Conservation (phyloP, 2,797 vertebrate genomes). For the Semaprochilodus insignis region DNA sequence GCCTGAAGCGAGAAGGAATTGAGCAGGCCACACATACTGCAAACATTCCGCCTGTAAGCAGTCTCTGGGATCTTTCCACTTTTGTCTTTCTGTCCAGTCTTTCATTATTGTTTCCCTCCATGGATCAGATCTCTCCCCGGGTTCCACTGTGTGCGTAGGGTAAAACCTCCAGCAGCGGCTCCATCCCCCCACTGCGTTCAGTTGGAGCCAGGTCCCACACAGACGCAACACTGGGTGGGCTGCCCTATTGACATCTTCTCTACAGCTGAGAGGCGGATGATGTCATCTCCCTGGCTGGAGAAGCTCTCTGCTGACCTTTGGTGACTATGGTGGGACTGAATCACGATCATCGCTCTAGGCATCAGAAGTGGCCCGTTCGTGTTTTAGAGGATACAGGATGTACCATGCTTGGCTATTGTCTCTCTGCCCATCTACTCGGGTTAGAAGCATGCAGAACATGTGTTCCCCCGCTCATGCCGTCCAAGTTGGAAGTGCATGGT, state of each 20-base stretch:
- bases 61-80: slow-evolving; percentile 10
- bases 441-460: slow-evolving; percentile 65
- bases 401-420: slow-evolving; percentile 32
- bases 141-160: neutral
- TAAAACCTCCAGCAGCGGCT: slow-evolving; percentile 5
- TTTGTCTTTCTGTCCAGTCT: slow-evolving; percentile 30
- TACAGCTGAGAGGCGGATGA: slow-evolving; percentile 74
- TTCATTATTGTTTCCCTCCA: slow-evolving; percentile 58
- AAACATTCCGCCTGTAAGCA: slow-evolving; percentile 14
- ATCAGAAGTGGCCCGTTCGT: slow-evolving; percentile 48
- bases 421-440: slow-evolving; percentile 62
- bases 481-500: slow-evolving; percentile 57
- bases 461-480: slow-evolving; percentile 48
- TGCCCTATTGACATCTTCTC: slow-evolving; percentile 60
- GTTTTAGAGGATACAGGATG: slow-evolving; percentile 61
- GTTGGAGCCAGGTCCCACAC: slow-evolving; percentile 44
- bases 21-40: slow-evolving; percentile 36
- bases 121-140: slow-evolving; percentile 19
- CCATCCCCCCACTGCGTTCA: neutral
- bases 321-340: slow-evolving; percentile 60
- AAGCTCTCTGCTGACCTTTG: slow-evolving; percentile 66
- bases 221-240: slow-evolving; percentile 59
- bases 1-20: slow-evolving; percentile 11
- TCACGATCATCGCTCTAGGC: slow-evolving; percentile 68
- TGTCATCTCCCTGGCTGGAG: slow-evolving; percentile 71